phyloP scores from a whole-genome alignment of 2,113 vertebrate species.

The Leptobrachium ailaonicum region DNA sequence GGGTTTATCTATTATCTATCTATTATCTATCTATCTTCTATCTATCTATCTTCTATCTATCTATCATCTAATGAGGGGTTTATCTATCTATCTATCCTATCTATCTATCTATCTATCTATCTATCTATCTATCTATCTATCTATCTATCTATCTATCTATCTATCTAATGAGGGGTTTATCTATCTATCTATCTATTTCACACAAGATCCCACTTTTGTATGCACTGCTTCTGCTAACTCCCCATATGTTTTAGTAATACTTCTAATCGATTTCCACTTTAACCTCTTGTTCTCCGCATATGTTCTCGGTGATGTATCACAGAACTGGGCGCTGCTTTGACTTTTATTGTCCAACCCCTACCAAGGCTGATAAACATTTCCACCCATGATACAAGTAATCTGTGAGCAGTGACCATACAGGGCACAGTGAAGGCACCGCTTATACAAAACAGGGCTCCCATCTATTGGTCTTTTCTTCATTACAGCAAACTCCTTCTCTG shows the following conservation, averaged over 20 bases:
- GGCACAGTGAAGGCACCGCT: background rate
- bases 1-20: no score
- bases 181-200: background rate
- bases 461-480: background rate
- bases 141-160: background rate
- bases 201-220: background rate
- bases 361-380: background rate
- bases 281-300: conserved; percentile 1
- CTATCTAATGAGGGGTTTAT: no score
- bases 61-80: no score
- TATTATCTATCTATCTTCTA: no score
- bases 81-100: background rate
- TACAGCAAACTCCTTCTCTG: background rate
- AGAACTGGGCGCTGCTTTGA: no score
- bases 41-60: no score
- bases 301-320: background rate
- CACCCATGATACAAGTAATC: background rate
- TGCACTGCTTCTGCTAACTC: background rate
- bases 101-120: background rate
- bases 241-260: conserved; percentile 39
- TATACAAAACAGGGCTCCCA: background rate
- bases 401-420: background rate
- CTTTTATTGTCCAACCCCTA: background rate
- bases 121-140: background rate
- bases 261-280: conserved; percentile 17